Evolutionary conservation across 2,797 vertebrate genomes (phyloP).

Genomic region (Halcyon chelicuti): DNA sequence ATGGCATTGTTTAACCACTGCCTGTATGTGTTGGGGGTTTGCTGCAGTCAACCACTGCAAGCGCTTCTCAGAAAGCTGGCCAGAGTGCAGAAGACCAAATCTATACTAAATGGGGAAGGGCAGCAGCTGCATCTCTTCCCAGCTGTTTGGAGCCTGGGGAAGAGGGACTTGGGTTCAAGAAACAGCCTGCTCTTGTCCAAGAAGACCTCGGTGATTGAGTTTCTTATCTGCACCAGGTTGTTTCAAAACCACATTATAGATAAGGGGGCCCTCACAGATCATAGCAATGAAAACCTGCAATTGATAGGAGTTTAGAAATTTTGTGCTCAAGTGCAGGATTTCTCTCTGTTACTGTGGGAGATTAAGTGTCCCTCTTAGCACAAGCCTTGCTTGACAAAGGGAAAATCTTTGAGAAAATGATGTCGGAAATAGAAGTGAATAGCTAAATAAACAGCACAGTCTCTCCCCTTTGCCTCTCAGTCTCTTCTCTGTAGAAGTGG

Average conservation of each 20-base stretch:
- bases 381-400: not conserved
- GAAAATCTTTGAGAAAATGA: conserved; percentile 26
- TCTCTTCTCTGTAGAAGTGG: not conserved
- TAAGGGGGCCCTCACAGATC: not conserved
- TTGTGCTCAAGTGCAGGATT: not conserved
- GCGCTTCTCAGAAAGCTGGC: not conserved
- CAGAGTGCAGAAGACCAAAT: not conserved
- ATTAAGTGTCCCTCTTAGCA: not conserved
- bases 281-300: not conserved
- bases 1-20: not conserved
- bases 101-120: not conserved
- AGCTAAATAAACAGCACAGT: not conserved
- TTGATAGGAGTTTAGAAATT: not conserved
- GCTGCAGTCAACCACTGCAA: not conserved
- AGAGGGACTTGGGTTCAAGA: not conserved
- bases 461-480: not conserved
- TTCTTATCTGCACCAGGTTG: not conserved
- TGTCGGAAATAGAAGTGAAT: not conserved
- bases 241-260: not conserved
- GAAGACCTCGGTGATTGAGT: not conserved
- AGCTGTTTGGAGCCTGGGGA: not conserved
- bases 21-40: not conserved
- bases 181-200: not conserved
- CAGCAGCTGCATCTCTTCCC: not conserved
- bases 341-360: not conserved